Percentiles rank a stretch among this genome's conserved stretches.
phyloP scores from a whole-genome alignment of 2,113 vertebrate genomes.

The Dromiciops gliroides region DNA sequence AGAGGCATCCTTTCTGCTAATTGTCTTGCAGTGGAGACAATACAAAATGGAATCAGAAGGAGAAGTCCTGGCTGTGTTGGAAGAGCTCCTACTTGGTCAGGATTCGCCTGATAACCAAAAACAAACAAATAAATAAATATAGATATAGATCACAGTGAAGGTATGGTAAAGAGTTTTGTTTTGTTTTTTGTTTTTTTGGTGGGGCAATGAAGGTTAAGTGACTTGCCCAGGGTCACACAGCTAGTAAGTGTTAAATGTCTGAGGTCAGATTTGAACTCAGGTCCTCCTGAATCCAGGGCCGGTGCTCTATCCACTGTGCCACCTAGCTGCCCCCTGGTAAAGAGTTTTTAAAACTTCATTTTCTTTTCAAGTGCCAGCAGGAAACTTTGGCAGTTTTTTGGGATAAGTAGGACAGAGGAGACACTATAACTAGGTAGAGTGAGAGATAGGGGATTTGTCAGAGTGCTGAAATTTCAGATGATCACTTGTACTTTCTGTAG shows the following conservation, averaged over 20 bases:
- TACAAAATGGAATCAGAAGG: constrained; percentile 45
- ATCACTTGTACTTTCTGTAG: not conserved
- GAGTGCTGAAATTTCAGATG: not conserved
- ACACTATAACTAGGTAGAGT: not conserved
- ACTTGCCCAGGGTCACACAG: no score
- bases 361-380: not conserved
- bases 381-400: not conserved
- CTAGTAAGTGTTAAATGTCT: no score
- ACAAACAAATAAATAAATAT: no score
- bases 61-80: constrained; percentile 31
- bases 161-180: constrained; percentile 45
- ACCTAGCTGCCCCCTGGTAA: no score
- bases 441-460: not conserved
- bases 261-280: no score
- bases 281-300: no score
- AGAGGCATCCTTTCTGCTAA: constrained; percentile 48
- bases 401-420: not conserved
- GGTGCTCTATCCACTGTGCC: no score
- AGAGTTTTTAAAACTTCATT: constrained; percentile 12
- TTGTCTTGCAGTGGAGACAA: not conserved
- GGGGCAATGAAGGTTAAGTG: no score
- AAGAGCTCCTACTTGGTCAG: not conserved
- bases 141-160: constrained; percentile 6
- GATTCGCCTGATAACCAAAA: constrained; percentile 17
- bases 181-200: no score